Evolutionary conservation across 2,797 vertebrate genomes (phyloP).

Genomic region (Numenius phaeopus): DNA sequence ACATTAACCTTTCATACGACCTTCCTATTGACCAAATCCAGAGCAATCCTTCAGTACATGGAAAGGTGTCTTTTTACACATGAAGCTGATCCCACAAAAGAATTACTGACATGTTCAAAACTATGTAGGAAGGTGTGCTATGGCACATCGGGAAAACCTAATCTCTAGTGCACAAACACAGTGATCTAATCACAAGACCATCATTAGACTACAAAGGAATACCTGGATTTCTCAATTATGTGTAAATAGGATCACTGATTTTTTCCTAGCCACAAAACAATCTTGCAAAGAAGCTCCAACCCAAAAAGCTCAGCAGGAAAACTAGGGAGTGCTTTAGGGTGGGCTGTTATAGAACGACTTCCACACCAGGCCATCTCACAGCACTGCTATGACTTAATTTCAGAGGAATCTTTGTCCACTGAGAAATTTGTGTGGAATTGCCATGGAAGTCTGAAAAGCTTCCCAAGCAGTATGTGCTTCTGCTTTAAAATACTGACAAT

Average conservation of each 20-base stretch:
- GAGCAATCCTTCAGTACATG: background rate
- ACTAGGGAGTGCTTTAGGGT: background rate
- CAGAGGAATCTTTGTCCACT: background rate
- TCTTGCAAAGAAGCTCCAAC: background rate
- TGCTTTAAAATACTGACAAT: background rate
- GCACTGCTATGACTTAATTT: background rate
- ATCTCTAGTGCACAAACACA: background rate
- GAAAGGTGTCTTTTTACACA: background rate
- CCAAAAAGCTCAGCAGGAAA: background rate
- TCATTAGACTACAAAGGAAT: background rate
- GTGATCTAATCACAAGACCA: conserved; percentile 5
- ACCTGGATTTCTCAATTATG: conserved; percentile 16
- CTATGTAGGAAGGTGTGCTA: background rate
- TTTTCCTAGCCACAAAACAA: background rate
- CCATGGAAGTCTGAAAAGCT: background rate
- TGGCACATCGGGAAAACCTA: background rate
- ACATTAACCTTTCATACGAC: background rate
- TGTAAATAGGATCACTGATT: background rate
- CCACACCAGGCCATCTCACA: background rate
- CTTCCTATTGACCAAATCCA: background rate
- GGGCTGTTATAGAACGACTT: background rate
- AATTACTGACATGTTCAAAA: background rate
- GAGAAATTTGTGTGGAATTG: background rate
- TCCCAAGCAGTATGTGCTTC: background rate
- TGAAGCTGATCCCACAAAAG: background rate